Base-by-base conservation (phyloP, 2,888 invertebrate species). In the Peribatodes rhomboidaria region DNA sequence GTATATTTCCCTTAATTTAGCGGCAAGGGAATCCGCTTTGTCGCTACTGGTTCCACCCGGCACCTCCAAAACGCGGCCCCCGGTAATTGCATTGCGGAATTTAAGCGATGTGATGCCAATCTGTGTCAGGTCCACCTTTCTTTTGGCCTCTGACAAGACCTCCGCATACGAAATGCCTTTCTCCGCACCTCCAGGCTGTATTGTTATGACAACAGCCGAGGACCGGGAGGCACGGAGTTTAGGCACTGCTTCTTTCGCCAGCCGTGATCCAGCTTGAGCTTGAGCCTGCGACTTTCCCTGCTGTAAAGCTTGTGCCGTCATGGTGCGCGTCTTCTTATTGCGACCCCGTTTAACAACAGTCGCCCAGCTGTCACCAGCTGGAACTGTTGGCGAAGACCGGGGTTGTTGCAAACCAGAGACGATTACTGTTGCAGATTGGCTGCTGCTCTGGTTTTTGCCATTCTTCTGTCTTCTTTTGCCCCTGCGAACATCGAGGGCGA, bases 11-110 rank as follows among this genome's bases (percentile, higher is more conserved):
- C 50, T 46, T 9, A 74, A 44, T 37, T 61, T 65, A 0, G 27
- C 37, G 0, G 71, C 73, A 0, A 73, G 58, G 0, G 42, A 7
- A 31, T 71, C 67, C 0, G 70, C 70, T 18, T 64, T 65, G 0
- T 46, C 53, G 0, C 64, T 57, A 16, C 58, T 66, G 0, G 49
- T 18, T 0, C 13, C 14, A 0, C 70, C 65, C 2, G 67, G 54
- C 0, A 73, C 31, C 57, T 70, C 72, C 0, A 72, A 27, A 0
- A 68, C 14, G 0, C 62, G 22, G 0, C 63, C 73, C 0, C 75
- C 73, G 0, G 70, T 70, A 0, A 42, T 61, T 0, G 65, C 39
- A 9, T 10, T 1, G 16, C 60, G 35, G 14, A 46, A 59, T 0
- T 31, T 10, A 11, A 69, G 6, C 0, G 20, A 39, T 0, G 16